phyloP scores from a whole-genome alignment of 1,140 invertebrate species.

The Lasioglossum baleicum region DNA sequence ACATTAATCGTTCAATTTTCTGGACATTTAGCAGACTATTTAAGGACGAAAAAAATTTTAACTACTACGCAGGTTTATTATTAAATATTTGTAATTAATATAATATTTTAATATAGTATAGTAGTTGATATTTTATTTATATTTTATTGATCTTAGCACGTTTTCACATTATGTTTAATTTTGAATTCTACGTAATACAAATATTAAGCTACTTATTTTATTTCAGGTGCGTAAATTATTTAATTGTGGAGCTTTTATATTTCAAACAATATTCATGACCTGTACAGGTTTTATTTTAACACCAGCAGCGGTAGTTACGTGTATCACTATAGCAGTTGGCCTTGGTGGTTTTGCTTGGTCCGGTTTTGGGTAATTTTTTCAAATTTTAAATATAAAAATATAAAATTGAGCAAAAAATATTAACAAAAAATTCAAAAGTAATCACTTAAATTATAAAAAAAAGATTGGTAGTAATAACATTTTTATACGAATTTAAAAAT shows the following conservation, averaged over 20 bases:
- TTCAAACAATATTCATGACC: conserved; percentile 92
- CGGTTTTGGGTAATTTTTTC: conserved; percentile 89
- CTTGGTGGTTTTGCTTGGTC: conserved; percentile 94
- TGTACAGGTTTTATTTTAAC: conserved; percentile 85
- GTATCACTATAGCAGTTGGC: conserved; percentile 91
- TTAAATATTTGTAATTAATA: conserved; percentile 2
- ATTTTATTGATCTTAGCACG: no score
- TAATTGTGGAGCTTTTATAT: conserved; percentile 89
- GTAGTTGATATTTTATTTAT: no score
- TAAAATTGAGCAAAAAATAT: no score
- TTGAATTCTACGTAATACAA: no score
- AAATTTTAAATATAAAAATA: no score
- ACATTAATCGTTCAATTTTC: conserved; percentile 88
- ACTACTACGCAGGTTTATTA: conserved; percentile 85
- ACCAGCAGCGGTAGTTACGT: conserved; percentile 85
- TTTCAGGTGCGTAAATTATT: conserved; percentile 85
- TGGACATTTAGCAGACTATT: conserved; percentile 90
- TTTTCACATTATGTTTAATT: no score
- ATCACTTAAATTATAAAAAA: no score
- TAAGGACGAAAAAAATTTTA: conserved; percentile 83
- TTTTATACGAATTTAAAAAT: no score
- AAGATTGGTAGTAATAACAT: no score
- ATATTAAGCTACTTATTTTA: background rate
- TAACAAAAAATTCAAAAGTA: no score
- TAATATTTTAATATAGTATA: no score